A percentile compares a stretch with the other conserved stretches of the same genome.
phyloP scores from a whole-genome alignment of 2,888 invertebrate genomes.

The Euplagia quadripunctaria region DNA sequence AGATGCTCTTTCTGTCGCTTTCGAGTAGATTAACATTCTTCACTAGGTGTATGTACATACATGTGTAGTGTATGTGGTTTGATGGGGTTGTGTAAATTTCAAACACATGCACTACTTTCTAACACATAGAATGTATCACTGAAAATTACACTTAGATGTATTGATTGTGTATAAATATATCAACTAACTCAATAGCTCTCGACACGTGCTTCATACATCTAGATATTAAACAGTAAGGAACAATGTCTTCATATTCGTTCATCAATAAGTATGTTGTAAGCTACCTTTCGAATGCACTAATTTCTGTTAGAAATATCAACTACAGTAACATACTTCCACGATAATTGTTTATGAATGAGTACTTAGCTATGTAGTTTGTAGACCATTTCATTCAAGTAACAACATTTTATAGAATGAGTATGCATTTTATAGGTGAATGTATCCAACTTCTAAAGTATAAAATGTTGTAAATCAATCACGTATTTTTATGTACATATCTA shows the following conservation, averaged over 20 bases:
- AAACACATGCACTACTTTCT: constrained; percentile 55
- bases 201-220: constrained; percentile 42
- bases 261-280: constrained; percentile 26
- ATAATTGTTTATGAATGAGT: constrained; percentile 38
- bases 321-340: constrained; percentile 25
- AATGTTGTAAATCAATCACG: constrained; percentile 30
- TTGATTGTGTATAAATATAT: constrained; percentile 44
- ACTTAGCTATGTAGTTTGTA: constrained; percentile 44
- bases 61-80: constrained; percentile 58
- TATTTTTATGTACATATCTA: constrained; percentile 22
- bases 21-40: constrained; percentile 64
- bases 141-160: constrained; percentile 52
- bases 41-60: constrained; percentile 60
- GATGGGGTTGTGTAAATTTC: constrained; percentile 45
- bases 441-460: constrained; percentile 19
- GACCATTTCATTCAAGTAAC: constrained; percentile 35
- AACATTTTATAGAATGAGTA: constrained; percentile 36
- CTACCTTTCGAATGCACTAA: constrained; percentile 40
- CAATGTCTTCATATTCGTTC: constrained; percentile 24
- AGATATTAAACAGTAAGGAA: constrained; percentile 26
- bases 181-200: constrained; percentile 41
- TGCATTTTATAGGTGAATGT: constrained; percentile 5
- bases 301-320: constrained; percentile 28
- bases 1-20: constrained; percentile 77
- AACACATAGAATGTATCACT: constrained; percentile 56